phyloP scores from a whole-genome alignment of 2,797 vertebrate species.

The Cossypha dichroa region DNA sequence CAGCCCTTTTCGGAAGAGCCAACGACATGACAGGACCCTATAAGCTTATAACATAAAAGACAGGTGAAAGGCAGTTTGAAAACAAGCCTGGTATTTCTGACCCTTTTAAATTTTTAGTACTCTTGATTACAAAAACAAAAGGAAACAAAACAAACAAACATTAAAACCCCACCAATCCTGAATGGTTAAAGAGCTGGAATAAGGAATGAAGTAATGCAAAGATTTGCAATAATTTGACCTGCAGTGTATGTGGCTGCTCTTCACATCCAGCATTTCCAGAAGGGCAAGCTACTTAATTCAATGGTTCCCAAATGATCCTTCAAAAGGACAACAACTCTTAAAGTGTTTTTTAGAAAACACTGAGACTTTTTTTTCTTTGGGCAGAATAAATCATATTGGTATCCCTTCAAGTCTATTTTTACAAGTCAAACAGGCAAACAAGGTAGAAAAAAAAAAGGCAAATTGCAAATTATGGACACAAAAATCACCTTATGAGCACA shows the following conservation, averaged over 20 bases:
- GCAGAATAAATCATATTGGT: not conserved
- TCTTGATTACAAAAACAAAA: not conserved
- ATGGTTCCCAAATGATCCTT: not conserved
- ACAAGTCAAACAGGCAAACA: not conserved
- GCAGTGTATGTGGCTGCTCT: not conserved
- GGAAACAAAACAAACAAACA: rapidly evolving
- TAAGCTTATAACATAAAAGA: not conserved
- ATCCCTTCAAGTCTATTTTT: not conserved
- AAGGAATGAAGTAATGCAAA: not conserved
- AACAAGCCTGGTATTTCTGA: not conserved
- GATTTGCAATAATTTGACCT: not conserved
- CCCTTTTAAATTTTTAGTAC: not conserved
- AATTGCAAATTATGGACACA: not conserved
- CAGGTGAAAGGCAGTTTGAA: not conserved
- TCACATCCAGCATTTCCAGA: not conserved
- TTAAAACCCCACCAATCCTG: not conserved
- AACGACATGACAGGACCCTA: not conserved
- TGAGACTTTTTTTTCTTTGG: not conserved
- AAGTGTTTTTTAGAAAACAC: not conserved
- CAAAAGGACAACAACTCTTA: not conserved
- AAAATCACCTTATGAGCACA: constrained; percentile 88
- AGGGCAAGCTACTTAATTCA: not conserved
- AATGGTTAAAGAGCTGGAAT: not conserved
- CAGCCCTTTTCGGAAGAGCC: not conserved
- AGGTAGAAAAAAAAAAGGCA: not conserved